These are phyloP conservation scores for Parnassius apollo DNA, from an alignment of 2,888 invertebrate species.

Conservation along the genomic window DNA sequence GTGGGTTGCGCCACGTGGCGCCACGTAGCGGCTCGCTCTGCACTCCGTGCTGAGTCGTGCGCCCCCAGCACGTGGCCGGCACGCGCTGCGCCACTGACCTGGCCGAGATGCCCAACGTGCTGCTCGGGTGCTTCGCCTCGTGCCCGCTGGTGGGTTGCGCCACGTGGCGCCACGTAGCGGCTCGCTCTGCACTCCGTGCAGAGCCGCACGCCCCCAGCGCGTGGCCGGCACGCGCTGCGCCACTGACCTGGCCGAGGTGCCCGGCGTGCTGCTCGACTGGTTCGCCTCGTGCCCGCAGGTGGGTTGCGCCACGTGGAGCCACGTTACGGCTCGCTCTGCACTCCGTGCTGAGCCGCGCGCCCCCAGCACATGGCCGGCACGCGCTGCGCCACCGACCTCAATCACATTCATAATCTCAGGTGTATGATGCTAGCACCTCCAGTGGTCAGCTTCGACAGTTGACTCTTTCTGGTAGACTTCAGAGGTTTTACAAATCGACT, in stretches of 20 bases:
- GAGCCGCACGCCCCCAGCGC: slow-evolving; percentile 97
- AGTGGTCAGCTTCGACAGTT: too few species aligned
- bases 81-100: not conserved
- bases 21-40: not conserved
- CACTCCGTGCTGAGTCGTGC: not conserved
- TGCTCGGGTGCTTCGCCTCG: slow-evolving; percentile 98
- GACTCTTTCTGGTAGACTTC: too few species aligned
- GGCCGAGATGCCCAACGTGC: slow-evolving; percentile 98
- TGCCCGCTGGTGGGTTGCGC: slow-evolving; percentile 85
- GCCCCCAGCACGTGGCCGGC: not conserved
- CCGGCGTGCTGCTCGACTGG: slow-evolving; percentile 99
- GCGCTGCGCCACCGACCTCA: not conserved
- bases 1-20: slow-evolving; percentile 51
- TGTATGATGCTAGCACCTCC: too few species aligned
- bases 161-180: slow-evolving; percentile 77
- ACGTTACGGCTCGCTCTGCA: too few species aligned
- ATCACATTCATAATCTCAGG: too few species aligned
- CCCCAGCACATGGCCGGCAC: not conserved
- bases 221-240: slow-evolving; percentile 97
- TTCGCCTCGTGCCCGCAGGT: slow-evolving; percentile 94
- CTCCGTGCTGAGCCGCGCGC: not conserved
- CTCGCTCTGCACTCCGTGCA: slow-evolving; percentile 99
- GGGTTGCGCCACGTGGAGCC: too few species aligned
- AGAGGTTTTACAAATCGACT: too few species aligned
- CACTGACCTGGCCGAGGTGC: slow-evolving; percentile 99